These are phyloP conservation scores for Mesoclemmys tuberculata DNA, from an alignment of 2,113 vertebrate species.

Conservation along the genomic window DNA sequence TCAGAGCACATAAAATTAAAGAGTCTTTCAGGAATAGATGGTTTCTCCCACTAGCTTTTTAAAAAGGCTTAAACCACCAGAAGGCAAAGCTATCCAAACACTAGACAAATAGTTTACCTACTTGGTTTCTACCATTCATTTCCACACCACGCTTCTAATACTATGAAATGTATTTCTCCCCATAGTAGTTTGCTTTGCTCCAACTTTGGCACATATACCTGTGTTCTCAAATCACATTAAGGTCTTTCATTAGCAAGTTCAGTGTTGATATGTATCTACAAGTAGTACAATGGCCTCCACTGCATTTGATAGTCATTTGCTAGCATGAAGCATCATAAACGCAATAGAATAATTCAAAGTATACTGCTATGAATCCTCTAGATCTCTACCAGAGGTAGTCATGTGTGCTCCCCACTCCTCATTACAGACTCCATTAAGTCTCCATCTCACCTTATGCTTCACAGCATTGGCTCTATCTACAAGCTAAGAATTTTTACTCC, in stretches of 20 bases:
- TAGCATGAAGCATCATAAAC: not conserved
- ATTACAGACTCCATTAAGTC: not conserved
- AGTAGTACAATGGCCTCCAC: not conserved
- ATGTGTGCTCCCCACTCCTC: not conserved
- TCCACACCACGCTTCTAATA: not conserved
- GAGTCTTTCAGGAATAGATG: accelerated
- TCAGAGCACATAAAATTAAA: not conserved
- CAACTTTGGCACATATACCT: not conserved
- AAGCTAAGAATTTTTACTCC: not conserved
- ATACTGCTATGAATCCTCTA: not conserved
- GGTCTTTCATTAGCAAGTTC: not conserved
- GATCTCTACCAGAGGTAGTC: not conserved
- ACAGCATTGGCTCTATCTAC: not conserved
- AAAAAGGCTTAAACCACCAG: not conserved
- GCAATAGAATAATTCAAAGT: not conserved
- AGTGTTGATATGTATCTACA: not conserved
- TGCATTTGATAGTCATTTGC: not conserved
- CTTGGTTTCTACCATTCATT: not conserved
- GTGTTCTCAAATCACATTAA: not conserved
- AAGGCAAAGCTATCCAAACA: not conserved
- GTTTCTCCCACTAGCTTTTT: constrained; percentile 22
- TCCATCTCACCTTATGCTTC: not conserved
- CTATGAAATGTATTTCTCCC: not conserved
- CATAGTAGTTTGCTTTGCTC: not conserved
- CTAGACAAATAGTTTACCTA: not conserved